A percentile compares a stretch with the other conserved stretches of the same genome.
phyloP scores from a whole-genome alignment of 2,888 invertebrate genomes.

The Mesochorus sp. region DNA sequence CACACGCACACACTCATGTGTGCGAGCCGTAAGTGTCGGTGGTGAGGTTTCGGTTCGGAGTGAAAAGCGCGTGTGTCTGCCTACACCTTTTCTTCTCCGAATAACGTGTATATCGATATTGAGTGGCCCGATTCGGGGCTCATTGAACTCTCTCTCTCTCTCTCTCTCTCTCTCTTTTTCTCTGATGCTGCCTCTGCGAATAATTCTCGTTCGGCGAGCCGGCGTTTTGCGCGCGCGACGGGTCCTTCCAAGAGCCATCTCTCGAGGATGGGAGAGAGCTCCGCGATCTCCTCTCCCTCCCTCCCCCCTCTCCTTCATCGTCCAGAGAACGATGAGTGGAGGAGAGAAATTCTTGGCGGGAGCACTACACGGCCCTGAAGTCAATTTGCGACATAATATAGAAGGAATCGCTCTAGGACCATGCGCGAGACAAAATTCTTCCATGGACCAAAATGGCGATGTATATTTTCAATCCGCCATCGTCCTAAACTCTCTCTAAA shows the following conservation, averaged over 20 bases:
- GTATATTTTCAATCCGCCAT: no score
- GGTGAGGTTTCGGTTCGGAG: no score
- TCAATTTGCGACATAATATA: conserved; percentile 54
- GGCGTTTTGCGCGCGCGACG: conserved; percentile 52
- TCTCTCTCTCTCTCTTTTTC: conserved; percentile 40
- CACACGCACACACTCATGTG: neutral
- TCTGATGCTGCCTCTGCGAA: conserved; percentile 44
- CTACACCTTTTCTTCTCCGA: conserved; percentile 54
- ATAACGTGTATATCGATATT: conserved; percentile 39
- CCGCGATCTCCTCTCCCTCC: conserved; percentile 6
- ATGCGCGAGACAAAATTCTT: no score
- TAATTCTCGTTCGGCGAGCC: conserved; percentile 33
- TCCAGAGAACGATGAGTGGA: conserved; percentile 17
- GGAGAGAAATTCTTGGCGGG: conserved; percentile 31
- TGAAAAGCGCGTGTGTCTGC: no score
- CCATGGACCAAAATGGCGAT: no score
- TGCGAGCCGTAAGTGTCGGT: no score
- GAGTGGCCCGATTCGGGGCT: conserved; percentile 49
- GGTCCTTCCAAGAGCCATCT: conserved; percentile 53
- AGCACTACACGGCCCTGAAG: conserved; percentile 57
- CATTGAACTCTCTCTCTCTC: conserved; percentile 56
- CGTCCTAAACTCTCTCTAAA: no score
- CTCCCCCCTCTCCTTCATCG: neutral
- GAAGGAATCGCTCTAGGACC: conserved; percentile 37
- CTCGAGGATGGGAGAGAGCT: no score